These are phyloP conservation scores for Gila robusta DNA, from an alignment of 2,797 vertebrate genomes.

Conservation along the genomic window DNA sequence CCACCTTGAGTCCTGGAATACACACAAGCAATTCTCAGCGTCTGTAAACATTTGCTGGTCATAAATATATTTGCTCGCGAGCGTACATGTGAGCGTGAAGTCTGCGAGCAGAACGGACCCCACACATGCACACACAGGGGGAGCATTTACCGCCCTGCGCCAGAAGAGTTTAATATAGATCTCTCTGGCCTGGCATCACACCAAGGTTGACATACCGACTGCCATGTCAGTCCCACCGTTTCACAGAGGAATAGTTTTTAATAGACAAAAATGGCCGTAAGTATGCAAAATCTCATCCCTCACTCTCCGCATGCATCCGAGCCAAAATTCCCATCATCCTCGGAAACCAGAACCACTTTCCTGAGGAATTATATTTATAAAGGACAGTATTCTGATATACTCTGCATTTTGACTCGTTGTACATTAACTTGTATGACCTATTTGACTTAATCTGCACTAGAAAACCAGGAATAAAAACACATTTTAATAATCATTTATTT, in stretches of 20 bases:
- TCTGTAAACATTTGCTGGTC: conserved; percentile 63
- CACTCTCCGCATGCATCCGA: conserved; percentile 43
- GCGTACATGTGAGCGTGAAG: conserved; percentile 49
- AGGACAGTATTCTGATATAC: neutral
- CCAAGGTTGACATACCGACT: conserved; percentile 62
- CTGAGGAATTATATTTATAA: conserved; percentile 43
- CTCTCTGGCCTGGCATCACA: conserved; percentile 58
- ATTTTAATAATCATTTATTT: neutral
- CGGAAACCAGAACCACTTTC: conserved; percentile 32
- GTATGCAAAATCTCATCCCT: conserved; percentile 54
- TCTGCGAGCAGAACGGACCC: conserved; percentile 48
- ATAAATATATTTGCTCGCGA: conserved; percentile 63
- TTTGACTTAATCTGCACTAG: neutral
- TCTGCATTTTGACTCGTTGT: neutral
- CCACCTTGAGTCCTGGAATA: conserved; percentile 51
- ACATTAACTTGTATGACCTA: neutral
- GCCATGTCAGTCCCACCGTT: conserved; percentile 57
- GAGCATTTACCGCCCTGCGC: conserved; percentile 37
- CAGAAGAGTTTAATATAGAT: conserved; percentile 61
- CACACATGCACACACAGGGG: conserved; percentile 59
- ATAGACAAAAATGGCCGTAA: conserved; percentile 61
- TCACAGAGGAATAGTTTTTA: conserved; percentile 56
- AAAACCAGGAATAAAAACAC: neutral
- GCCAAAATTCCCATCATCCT: conserved; percentile 49
- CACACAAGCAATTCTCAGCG: conserved; percentile 53